Evolutionary conservation across 2,888 invertebrate species (phyloP), one percentile per base, ranked within the genome.

Genomic region (Erebia aethiops): DNA sequence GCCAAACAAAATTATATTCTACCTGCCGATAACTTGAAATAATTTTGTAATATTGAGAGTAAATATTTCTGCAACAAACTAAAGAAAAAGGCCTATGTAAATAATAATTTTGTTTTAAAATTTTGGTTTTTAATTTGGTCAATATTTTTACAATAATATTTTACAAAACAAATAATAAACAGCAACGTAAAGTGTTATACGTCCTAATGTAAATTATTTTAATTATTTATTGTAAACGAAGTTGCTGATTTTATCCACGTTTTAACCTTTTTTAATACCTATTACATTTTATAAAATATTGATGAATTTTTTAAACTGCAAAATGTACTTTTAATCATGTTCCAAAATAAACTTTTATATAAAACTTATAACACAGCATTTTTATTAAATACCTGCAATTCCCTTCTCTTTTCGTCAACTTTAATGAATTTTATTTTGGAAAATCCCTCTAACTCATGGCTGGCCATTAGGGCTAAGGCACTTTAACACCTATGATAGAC

Each of bases 321-420:
- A 16, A 21, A 35, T 3, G 16, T 65, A 56, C 26, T 65, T 65
- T 64, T 65, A 41, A 65, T 65, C 26, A 63, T 54, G 41, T 65
- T 41, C 41, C 54, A 0, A 41, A 65, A 65, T 65, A 65, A 65
- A 65, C 43, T 54, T 65, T 43, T 41, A 65, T 43, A 51, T 63
- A 63, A 63, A 61, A 43, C 18, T 13, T 13, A n/a, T 8, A 51
- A 61, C 18, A 10, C 11, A 26, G 7, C 1, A 61, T 61, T 46
- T 63, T 52, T n/a, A n/a, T 62, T 21, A 26, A 13, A 26, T 63
- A 26, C 43, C 41, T 54, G 54, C 18, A 54, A 2, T 10, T 16
- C 11, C 54, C 0, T 54, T 10, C 16, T 18, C 16, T 54, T 18
- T 54, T 9, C 9, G 9, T n/a, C 51, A 1, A n/a, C 8, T 51